Conservation (phyloP, 2,113 vertebrate species). For the Paratilapia polleni region DNA sequence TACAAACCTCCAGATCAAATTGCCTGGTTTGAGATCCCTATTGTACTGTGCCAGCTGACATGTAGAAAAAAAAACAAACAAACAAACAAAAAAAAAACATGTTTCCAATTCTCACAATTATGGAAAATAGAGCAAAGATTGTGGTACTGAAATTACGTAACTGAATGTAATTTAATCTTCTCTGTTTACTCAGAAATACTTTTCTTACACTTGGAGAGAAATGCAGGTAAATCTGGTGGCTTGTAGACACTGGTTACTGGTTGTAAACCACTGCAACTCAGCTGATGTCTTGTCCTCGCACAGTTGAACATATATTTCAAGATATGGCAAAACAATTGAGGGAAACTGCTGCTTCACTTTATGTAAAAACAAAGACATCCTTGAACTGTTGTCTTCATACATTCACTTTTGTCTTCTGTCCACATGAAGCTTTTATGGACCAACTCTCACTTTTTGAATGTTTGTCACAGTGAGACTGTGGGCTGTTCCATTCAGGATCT, state of each 20-base stretch:
- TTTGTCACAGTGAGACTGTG: neutral
- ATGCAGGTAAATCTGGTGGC: neutral
- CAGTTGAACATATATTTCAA: neutral
- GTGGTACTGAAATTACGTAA: neutral
- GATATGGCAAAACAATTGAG: neutral
- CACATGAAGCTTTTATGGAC: neutral
- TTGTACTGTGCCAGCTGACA: no score
- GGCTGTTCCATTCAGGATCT: constrained; percentile 25
- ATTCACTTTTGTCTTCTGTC: neutral
- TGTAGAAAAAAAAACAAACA: no score
- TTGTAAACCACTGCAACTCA: no score
- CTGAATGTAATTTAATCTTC: neutral
- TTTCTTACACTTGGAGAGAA: neutral
- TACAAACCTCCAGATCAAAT: no score
- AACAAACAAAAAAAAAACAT: no score
- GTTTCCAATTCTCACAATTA: neutral
- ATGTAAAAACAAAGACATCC: neutral
- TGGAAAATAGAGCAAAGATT: neutral
- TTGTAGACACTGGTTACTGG: no score
- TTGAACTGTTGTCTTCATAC: neutral
- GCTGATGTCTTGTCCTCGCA: no score
- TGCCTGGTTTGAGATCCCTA: no score
- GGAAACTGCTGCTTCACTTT: neutral
- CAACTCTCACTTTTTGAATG: neutral
- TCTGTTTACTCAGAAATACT: neutral